These are phyloP conservation scores for Anguilla japonica DNA, from an alignment of 2,113 vertebrate species.

Conservation along the genomic window DNA sequence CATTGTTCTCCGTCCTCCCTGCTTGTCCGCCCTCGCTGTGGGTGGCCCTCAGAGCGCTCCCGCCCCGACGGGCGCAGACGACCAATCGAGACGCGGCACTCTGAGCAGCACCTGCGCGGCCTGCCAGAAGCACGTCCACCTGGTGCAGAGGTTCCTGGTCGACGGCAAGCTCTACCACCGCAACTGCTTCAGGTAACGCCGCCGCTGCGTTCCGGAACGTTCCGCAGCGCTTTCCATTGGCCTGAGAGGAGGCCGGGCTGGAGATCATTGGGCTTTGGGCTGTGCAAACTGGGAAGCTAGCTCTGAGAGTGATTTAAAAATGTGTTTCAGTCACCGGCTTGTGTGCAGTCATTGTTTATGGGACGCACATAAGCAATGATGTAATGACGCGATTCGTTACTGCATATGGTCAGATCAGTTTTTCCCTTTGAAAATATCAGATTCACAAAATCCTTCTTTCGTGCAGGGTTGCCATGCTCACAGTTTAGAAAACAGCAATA, in stretches of 20 bases:
- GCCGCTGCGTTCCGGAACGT: no score
- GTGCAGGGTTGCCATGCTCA: not conserved
- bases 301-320: not conserved
- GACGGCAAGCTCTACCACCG: constrained; percentile 94
- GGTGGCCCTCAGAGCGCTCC: constrained; percentile 27
- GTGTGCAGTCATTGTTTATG: not conserved
- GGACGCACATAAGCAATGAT: no score
- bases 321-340: not conserved
- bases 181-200: constrained; percentile 90
- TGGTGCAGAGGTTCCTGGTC: constrained; percentile 90
- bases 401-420: not conserved
- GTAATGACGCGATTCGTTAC: not conserved
- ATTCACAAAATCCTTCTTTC: not conserved
- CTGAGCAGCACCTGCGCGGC: constrained; percentile 83
- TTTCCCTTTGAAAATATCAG: not conserved
- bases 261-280: no score
- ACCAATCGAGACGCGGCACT: constrained; percentile 35
- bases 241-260: no score
- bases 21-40: constrained; percentile 32
- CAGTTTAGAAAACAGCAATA: not conserved
- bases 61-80: constrained; percentile 32
- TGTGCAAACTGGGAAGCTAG: not conserved
- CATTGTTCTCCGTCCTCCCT: constrained; percentile 40
- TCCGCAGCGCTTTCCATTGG: no score
- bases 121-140: constrained; percentile 89